A percentile compares a stretch with the other conserved stretches of the same genome.
These are phyloP conservation scores for Zeuzera pyrina DNA, from an alignment of 2,888 invertebrate species.

Conservation along the genomic window DNA sequence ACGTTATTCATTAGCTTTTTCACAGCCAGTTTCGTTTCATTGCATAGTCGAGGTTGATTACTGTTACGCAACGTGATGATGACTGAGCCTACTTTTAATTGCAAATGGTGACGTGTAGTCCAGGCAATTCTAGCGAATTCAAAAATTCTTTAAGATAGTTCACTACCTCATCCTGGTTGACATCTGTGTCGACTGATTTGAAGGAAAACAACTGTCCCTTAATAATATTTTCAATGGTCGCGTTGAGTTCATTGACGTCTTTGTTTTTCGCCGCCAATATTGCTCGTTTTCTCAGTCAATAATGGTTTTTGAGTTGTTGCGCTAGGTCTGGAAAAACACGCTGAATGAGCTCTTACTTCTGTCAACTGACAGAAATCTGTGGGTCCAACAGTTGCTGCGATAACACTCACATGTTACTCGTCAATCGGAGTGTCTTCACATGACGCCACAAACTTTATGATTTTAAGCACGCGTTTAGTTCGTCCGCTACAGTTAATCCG, in stretches of 20 bases:
- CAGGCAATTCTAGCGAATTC: conserved; percentile 9
- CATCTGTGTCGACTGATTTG: conserved; percentile 12
- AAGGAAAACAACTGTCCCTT: conserved; percentile 1
- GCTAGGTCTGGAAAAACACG: conserved; percentile 19
- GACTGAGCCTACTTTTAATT: conserved; percentile 12
- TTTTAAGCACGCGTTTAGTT: conserved; percentile 23
- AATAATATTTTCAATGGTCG: conserved; percentile 10
- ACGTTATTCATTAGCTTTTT: conserved; percentile 16
- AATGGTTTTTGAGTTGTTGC: conserved; percentile 19
- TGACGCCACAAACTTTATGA: conserved; percentile 20
- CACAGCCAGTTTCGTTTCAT: conserved; percentile 13
- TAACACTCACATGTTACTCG: conserved; percentile 15
- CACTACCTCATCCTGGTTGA: too few species aligned
- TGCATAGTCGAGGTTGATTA: conserved; percentile 20
- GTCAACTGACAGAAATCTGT: conserved; percentile 17
- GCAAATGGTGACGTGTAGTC: conserved; percentile 8
- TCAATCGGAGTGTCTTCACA: conserved; percentile 21
- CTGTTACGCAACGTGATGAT: conserved; percentile 19
- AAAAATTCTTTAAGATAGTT: too few species aligned
- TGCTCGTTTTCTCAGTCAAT: conserved; percentile 23
- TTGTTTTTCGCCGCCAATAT: conserved; percentile 24
- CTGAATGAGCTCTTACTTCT: conserved; percentile 18
- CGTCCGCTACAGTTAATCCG: conserved; percentile 20
- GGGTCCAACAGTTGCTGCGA: conserved; percentile 17
- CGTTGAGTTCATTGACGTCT: conserved; percentile 15